Evolutionary conservation across 2,888 invertebrate genomes (phyloP).

Genomic region (Cepaea hortensis): DNA sequence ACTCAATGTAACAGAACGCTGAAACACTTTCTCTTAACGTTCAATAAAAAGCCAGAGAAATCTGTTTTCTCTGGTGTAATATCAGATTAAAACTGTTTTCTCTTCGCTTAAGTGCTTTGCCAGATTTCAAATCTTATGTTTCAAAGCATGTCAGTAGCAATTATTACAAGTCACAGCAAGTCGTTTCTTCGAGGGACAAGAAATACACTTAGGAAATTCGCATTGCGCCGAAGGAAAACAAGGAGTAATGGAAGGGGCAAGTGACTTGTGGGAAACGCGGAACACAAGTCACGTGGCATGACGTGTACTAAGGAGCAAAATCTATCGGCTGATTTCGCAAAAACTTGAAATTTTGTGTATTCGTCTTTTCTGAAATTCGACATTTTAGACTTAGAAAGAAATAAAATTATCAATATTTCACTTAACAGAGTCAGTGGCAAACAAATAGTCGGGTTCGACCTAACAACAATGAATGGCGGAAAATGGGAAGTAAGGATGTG

Average conservation of each 20-base stretch:
- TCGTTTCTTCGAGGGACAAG: background rate
- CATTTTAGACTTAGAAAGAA: too few relatives aligned
- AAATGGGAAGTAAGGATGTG: too few relatives aligned
- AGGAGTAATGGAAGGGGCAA: background rate
- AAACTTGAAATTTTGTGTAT: too few relatives aligned
- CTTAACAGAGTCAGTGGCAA: too few relatives aligned
- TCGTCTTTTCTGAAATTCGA: too few relatives aligned
- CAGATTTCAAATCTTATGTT: slow-evolving; percentile 11
- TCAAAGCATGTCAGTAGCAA: slow-evolving; percentile 1
- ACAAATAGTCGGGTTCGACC: too few relatives aligned
- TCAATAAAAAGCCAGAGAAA: background rate
- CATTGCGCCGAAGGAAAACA: background rate
- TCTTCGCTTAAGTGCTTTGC: background rate
- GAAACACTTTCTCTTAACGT: background rate
- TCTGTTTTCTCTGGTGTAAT: background rate
- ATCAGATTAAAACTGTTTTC: background rate
- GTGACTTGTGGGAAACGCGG: too few relatives aligned
- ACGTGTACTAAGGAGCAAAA: too few relatives aligned
- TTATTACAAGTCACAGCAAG: background rate
- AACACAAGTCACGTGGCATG: background rate
- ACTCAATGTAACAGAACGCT: too few relatives aligned
- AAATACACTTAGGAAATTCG: background rate
- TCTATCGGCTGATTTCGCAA: too few relatives aligned
- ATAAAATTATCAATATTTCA: too few relatives aligned
- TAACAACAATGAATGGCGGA: too few relatives aligned